Base-by-base conservation (phyloP, 2,113 vertebrate species). In the Ramphastos sulfuratus region DNA sequence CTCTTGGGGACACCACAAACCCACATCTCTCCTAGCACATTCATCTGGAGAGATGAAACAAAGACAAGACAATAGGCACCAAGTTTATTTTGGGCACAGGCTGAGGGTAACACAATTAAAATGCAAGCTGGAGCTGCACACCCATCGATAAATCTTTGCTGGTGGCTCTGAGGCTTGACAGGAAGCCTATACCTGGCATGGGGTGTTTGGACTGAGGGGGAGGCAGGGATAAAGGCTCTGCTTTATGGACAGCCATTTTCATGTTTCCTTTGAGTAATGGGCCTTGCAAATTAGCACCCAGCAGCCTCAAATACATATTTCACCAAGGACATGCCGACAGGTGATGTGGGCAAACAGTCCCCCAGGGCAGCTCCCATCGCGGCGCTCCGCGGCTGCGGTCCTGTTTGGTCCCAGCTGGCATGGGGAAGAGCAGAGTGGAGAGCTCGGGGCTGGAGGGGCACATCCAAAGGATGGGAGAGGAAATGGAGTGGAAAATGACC, bases 261-360 rank as follows among this genome's bases (percentile, higher is more conserved):
- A 95, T 95, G 97, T 96, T 98, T 95, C 71, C 10, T 97, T 97
- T 98, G 97, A 98, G 97, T 97, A 98, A 98, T 97, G 97, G 97
- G 92, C 96, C 97, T 97, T 98, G 97, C 97, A 98, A 98, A 98
- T 97, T 96, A 98, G 97, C 96, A 94, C 96, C 97, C 87, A 56
- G 95, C n/a, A 16, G 97, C 97, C 94, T 63, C 83, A 97, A 97
- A 98, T 97, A 96, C 93, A 77, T 97, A 97, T 95, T 97, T 97
- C 97, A 96, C 97, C 97, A 97, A 97, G 96, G 97, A 97, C 96
- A 86, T 4, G 82, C 95, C 75, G 86, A 97, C 97, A 97, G 96
- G 96, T 97, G 97, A 97, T 95, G 89, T 18, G 56, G 94, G 90
- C 75, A 85, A 97, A 81, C 76, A 70, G 42, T 92, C 92, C 97